phyloP scores from a whole-genome alignment of 2,888 invertebrate species.

The Noctua janthina region DNA sequence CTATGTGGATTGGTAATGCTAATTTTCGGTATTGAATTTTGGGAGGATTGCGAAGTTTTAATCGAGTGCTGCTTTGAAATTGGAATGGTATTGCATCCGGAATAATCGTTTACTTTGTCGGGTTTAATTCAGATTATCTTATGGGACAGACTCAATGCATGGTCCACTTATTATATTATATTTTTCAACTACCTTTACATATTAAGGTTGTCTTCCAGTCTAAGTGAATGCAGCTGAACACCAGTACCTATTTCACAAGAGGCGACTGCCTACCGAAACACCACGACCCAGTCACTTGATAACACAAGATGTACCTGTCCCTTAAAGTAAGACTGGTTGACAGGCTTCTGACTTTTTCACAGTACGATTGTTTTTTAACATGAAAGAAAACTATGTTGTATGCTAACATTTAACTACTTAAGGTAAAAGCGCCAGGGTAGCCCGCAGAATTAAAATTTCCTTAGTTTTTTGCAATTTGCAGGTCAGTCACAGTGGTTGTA shows the following conservation, averaged over 20 bases:
- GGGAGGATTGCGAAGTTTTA: slow-evolving; percentile 40
- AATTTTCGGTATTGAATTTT: slow-evolving; percentile 54
- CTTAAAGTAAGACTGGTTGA: neutral
- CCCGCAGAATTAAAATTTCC: no score
- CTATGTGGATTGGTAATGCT: slow-evolving; percentile 50
- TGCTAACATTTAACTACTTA: neutral
- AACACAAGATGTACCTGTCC: neutral
- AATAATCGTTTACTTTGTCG: neutral
- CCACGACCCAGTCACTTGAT: neutral
- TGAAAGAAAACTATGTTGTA: neutral
- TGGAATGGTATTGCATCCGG: slow-evolving; percentile 14
- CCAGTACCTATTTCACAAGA: neutral
- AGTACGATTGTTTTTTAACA: neutral
- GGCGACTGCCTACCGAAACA: neutral
- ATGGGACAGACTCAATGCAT: neutral
- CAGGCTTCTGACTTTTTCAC: neutral
- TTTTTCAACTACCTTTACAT: no score
- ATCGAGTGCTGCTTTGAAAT: slow-evolving; percentile 19
- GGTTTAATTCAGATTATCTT: neutral
- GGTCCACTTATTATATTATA: neutral
- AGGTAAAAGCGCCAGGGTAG: no score
- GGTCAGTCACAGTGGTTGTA: no score
- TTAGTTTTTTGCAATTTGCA: no score
- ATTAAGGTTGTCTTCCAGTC: neutral
- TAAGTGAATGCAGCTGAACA: neutral